These are phyloP conservation scores for Lutjanus erythropterus DNA, from an alignment of 2,113 vertebrate species.

Conservation along the genomic window DNA sequence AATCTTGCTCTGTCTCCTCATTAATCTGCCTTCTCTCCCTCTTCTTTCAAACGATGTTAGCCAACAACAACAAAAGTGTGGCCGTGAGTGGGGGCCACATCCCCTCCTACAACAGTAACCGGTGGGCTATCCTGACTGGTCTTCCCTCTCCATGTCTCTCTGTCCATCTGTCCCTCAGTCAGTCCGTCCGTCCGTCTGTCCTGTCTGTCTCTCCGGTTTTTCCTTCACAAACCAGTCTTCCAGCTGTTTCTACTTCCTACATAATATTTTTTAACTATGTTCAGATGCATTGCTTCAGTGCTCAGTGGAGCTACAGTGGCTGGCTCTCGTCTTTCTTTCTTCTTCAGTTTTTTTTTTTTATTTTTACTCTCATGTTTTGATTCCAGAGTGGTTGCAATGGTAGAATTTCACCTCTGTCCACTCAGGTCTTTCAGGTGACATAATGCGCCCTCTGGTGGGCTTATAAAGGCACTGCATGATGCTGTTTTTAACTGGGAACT, in stretches of 20 bases:
- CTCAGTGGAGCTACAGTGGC: slow-evolving; percentile 34
- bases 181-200: slow-evolving; percentile 69
- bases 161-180: slow-evolving; percentile 73
- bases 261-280: not conserved
- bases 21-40: slow-evolving; percentile 82
- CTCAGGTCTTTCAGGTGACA: not conserved
- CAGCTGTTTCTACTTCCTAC: slow-evolving; percentile 2
- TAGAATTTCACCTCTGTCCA: not conserved
- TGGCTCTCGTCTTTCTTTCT: slow-evolving; percentile 4
- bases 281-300: slow-evolving; percentile 33
- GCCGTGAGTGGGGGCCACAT: slow-evolving; percentile 81
- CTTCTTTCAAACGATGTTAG: slow-evolving; percentile 78
- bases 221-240: slow-evolving; percentile 44
- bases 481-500: not conserved
- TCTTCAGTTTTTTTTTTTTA: not conserved
- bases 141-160: slow-evolving; percentile 66
- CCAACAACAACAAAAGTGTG: slow-evolving; percentile 83
- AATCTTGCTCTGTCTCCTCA: slow-evolving; percentile 65
- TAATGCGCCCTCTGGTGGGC: slow-evolving; percentile 46
- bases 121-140: slow-evolving; percentile 86
- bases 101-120: slow-evolving; percentile 85
- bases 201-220: slow-evolving; percentile 70
- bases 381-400: slow-evolving; percentile 7
- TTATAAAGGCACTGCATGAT: not conserved
- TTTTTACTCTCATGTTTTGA: not conserved